These are phyloP conservation scores for Diorhabda carinulata DNA, from an alignment of 1,140 invertebrate species.

Conservation along the genomic window DNA sequence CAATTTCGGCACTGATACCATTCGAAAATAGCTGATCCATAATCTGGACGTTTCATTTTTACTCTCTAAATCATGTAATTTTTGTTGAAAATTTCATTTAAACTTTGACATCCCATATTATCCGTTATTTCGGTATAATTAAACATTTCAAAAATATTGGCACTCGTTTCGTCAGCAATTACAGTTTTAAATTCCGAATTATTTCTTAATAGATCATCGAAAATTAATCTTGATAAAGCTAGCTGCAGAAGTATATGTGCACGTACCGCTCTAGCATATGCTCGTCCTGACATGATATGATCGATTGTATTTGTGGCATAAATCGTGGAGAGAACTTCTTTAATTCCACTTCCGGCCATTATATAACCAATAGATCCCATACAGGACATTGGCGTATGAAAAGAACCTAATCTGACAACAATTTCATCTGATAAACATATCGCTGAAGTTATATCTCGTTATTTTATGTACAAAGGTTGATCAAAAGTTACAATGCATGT, in stretches of 20 bases:
- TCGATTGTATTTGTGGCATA: conserved; percentile 32
- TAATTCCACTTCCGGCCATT: conserved; percentile 30
- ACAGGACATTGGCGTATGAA: conserved; percentile 42
- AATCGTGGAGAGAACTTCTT: conserved; percentile 26
- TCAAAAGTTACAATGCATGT: conserved; percentile 15
- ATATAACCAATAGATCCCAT: conserved; percentile 25
- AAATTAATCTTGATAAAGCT: conserved; percentile 39
- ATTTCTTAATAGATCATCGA: not conserved
- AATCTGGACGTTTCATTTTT: conserved; percentile 35
- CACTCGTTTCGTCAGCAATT: no score
- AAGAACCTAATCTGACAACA: conserved; percentile 35
- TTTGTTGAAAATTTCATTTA: conserved; percentile 8
- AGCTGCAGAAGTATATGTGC: conserved; percentile 43
- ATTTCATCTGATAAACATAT: not conserved
- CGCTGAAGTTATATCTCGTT: no score
- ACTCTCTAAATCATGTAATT: conserved; percentile 21
- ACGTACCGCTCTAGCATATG: conserved; percentile 42
- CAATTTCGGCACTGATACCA: conserved; percentile 44
- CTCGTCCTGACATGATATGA: conserved; percentile 40
- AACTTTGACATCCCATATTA: not conserved
- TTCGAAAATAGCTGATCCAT: conserved; percentile 42
- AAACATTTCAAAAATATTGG: not conserved
- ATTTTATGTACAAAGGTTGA: no score
- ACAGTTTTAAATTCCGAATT: no score
- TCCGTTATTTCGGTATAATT: no score